These are phyloP conservation scores for Choreutis nemorana DNA, from an alignment of 2,888 invertebrate species.

Conservation along the genomic window DNA sequence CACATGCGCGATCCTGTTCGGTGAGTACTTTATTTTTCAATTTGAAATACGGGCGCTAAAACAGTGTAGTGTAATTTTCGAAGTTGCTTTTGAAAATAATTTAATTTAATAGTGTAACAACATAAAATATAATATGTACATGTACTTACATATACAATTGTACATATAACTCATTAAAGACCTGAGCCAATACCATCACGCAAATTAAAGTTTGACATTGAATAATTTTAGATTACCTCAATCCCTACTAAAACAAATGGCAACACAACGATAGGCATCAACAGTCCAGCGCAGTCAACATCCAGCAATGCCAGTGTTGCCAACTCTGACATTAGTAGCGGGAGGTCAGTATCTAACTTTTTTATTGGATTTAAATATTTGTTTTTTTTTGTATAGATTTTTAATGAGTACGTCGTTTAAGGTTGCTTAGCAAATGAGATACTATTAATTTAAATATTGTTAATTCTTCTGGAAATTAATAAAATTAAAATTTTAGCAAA, in stretches of 20 bases:
- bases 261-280: constrained; percentile 21
- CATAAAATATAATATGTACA: too few relatives aligned
- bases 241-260: constrained; percentile 48
- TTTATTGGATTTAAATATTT: too few relatives aligned
- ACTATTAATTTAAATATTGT: too few relatives aligned
- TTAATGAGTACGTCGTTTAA: too few relatives aligned
- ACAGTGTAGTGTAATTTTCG: not conserved
- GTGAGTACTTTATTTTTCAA: constrained; percentile 59
- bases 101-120: too few relatives aligned
- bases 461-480: too few relatives aligned
- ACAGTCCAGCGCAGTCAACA: constrained; percentile 33
- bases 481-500: too few relatives aligned
- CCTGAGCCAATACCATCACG: too few relatives aligned
- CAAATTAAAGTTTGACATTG: not conserved
- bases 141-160: not conserved
- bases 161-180: too few relatives aligned
- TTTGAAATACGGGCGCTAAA: too few relatives aligned
- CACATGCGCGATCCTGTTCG: constrained; percentile 85
- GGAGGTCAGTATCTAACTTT: constrained; percentile 34
- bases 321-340: constrained; percentile 56
- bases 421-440: too few relatives aligned
- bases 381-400: too few relatives aligned
- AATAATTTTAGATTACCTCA: constrained; percentile 37
- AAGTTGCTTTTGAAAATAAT: not conserved
- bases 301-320: constrained; percentile 44